Evolutionary conservation across 2,113 vertebrate species (phyloP).

Genomic region (Peromyscus polionotus): DNA sequence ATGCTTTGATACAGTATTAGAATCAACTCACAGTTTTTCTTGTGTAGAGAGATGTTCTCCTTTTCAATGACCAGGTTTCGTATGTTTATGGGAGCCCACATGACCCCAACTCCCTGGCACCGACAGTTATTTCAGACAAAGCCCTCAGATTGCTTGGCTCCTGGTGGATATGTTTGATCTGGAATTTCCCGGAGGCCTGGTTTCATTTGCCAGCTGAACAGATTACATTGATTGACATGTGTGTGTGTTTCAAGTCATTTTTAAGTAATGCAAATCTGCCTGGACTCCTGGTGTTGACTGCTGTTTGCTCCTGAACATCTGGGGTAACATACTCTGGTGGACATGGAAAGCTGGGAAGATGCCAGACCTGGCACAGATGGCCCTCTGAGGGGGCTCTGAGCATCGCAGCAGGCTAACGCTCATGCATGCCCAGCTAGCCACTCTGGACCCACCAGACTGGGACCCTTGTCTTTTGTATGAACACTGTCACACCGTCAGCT

Average conservation of each 20-base stretch:
- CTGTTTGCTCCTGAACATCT: background rate
- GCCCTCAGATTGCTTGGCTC: slow-evolving; percentile 3
- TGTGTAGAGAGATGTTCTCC: background rate
- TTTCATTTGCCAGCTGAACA: slow-evolving; percentile 53
- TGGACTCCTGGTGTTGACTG: background rate
- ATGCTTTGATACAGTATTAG: background rate
- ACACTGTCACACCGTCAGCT: background rate
- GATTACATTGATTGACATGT: slow-evolving; percentile 46
- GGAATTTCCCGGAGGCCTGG: slow-evolving; percentile 54
- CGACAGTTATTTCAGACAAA: slow-evolving; percentile 11
- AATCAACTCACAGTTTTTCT: background rate
- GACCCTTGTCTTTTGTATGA: background rate
- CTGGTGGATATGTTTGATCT: slow-evolving; percentile 48
- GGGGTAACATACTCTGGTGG: background rate
- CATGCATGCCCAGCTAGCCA: rapidly evolving
- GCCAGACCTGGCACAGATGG: background rate
- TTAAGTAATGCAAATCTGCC: slow-evolving; percentile 41
- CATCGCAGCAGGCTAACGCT: background rate
- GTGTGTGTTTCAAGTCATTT: slow-evolving; percentile 52
- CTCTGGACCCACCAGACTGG: background rate
- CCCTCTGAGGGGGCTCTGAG: background rate
- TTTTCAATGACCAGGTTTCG: background rate
- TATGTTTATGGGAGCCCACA: background rate
- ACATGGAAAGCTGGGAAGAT: background rate
- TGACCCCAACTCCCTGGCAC: background rate